Percentiles rank a stretch among this genome's conserved stretches.
phyloP scores from a whole-genome alignment of 1,140 invertebrate species.

The Araneus ventricosus region DNA sequence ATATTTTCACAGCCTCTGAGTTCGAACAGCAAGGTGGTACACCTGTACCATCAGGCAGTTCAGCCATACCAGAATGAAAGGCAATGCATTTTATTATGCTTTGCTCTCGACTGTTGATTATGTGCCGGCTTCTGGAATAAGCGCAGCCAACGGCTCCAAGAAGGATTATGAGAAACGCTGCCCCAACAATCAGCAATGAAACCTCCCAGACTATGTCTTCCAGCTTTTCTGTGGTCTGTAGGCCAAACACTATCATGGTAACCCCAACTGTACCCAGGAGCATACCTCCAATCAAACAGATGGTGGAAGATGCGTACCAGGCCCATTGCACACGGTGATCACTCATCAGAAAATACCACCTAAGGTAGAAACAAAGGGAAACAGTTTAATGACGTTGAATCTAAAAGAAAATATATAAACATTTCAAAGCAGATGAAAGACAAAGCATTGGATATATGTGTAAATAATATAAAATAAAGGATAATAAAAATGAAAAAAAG shows the following conservation, averaged over 20 bases:
- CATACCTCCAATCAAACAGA: slow-evolving; percentile 68
- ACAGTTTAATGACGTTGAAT: too few relatives aligned
- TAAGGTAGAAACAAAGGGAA: not conserved
- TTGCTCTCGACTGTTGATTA: slow-evolving; percentile 62
- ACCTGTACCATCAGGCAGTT: slow-evolving; percentile 61
- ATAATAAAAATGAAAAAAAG: too few relatives aligned
- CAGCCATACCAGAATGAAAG: slow-evolving; percentile 73
- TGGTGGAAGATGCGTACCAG: slow-evolving; percentile 73
- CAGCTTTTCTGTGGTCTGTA: slow-evolving; percentile 69
- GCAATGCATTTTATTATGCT: slow-evolving; percentile 74
- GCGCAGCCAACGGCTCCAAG: slow-evolving; percentile 64
- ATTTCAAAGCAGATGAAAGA: too few relatives aligned
- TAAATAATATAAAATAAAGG: too few relatives aligned
- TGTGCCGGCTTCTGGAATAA: slow-evolving; percentile 67
- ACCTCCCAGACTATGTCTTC: slow-evolving; percentile 72
- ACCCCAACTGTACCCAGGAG: slow-evolving; percentile 70
- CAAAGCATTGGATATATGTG: too few relatives aligned
- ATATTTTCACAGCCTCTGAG: slow-evolving; percentile 72
- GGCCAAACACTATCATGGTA: slow-evolving; percentile 65
- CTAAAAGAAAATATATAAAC: too few relatives aligned
- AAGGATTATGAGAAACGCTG: slow-evolving; percentile 58
- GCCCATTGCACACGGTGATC: slow-evolving; percentile 69
- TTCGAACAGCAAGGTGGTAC: slow-evolving; percentile 64
- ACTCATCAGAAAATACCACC: slow-evolving; percentile 60
- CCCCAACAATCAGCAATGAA: slow-evolving; percentile 60